Evolutionary conservation across 2,888 invertebrate species (phyloP), one percentile per base, ranked within the genome.

Genomic region (Apamea monoglypha): DNA sequence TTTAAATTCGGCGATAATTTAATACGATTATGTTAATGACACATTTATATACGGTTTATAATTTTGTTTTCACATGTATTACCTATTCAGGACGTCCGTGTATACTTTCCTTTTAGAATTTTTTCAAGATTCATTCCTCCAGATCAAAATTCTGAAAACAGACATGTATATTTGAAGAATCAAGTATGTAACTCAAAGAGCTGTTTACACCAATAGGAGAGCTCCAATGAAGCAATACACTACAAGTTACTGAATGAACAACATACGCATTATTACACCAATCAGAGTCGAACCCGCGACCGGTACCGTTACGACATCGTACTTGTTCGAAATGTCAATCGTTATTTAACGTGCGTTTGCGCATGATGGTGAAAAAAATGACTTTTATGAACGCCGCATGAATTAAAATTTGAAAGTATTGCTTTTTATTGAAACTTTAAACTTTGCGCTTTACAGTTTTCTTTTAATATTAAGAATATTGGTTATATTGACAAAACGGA

Each of bases 321-420:
- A 87, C 91, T 89, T 84, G 88, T 91, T 92, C 91, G 76, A 94
- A 94, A 95, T 95, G 95, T 93, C 95, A 95, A 94, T 93, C 89
- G 93, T 93, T 94, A 93, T 93, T 93, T 92, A 94, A 94, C 90
- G 82, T 87, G 87, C 89, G 84, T 76, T 64, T 77, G 83, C 79
- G 74, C 74, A 86, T 29, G 79, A 66, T 78, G 80, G 74, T 82
- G 76, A 85, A 88, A 89, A 88, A 88, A 80, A 16, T 70, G 47
- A 84, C 81, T 85, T 87, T 87, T 81, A 83, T 81, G 79, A 76
- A 75, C 61, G 67, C 64, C 36, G 70, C 74, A 78, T 76, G 81
- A 85, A 81, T 85, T 84, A 69, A 80, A 87, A 71, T 86, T 76
- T 81, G 44, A 79, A 84, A 69, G 81, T 72, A 53, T 67, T 67